phyloP scores from a whole-genome alignment of 2,797 vertebrate species.

The Parauchenoglanis punctatus region DNA sequence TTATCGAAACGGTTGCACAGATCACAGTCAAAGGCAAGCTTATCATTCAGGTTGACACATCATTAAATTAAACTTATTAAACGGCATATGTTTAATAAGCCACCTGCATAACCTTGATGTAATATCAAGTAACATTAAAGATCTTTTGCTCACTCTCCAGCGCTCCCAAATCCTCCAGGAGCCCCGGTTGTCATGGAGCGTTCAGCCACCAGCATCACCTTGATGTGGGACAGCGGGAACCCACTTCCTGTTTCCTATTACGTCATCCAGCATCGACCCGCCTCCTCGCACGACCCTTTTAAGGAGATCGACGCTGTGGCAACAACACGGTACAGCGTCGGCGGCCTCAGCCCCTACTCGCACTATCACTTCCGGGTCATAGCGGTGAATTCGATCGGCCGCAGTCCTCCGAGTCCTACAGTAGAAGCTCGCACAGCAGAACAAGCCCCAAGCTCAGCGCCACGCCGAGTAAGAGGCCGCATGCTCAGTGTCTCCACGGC shows the following conservation, averaged over 20 bases:
- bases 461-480: constrained; percentile 91
- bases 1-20: constrained; percentile 96
- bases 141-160: constrained; percentile 64
- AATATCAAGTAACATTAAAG: background rate
- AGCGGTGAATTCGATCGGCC: constrained; percentile 95
- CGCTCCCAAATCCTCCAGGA: constrained; percentile 93
- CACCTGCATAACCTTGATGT: background rate
- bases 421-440: constrained; percentile 94
- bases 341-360: constrained; percentile 95
- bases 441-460: constrained; percentile 94
- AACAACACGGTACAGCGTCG: constrained; percentile 97
- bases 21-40: constrained; percentile 94
- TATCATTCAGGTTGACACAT: background rate
- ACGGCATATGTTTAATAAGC: background rate
- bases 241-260: constrained; percentile 97
- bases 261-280: constrained; percentile 92
- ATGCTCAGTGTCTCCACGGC: constrained; percentile 98
- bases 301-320: constrained; percentile 98
- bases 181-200: constrained; percentile 91
- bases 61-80: background rate
- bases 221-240: constrained; percentile 99
- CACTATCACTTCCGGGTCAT: constrained; percentile 95
- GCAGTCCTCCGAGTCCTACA: constrained; percentile 90
- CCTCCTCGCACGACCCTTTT: constrained; percentile 88
- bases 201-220: constrained; percentile 96